Evolutionary conservation across 2,797 vertebrate species (phyloP).

Genomic region (Borostomias antarcticus): DNA sequence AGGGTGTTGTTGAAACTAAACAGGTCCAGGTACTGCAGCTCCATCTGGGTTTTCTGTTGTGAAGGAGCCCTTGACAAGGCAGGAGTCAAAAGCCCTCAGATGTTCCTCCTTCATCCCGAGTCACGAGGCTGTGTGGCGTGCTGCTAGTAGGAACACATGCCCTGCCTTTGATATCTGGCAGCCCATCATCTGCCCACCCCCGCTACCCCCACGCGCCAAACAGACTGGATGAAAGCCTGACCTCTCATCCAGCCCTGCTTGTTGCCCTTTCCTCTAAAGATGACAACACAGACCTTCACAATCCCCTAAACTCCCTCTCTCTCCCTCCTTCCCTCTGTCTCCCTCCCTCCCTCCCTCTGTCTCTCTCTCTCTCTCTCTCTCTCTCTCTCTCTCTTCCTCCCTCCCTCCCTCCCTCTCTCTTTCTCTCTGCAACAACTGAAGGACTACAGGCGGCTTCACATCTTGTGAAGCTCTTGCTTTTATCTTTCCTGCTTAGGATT

Average conservation of each 20-base stretch:
- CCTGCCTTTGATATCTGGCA: constrained; percentile 69
- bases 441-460: no score
- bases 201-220: constrained; percentile 35
- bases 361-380: no score
- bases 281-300: background rate
- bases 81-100: constrained; percentile 63
- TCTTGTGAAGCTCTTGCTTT: no score
- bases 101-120: constrained; percentile 19
- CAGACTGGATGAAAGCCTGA: constrained; percentile 78
- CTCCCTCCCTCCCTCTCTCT: no score
- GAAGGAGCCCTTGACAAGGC: constrained; percentile 57
- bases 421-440: no score
- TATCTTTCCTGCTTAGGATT: background rate
- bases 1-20: constrained; percentile 32
- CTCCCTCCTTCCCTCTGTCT: no score
- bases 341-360: no score
- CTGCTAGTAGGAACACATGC: constrained; percentile 64
- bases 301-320: background rate
- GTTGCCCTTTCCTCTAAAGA: constrained; percentile 62
- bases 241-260: constrained; percentile 66
- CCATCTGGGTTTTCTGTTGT: constrained; percentile 74
- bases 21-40: constrained; percentile 66
- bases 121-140: constrained; percentile 45
- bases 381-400: no score
- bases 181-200: constrained; percentile 43